These are phyloP conservation scores for Reticulitermes speratus DNA, from an alignment of 1,140 invertebrate species.

Conservation along the genomic window DNA sequence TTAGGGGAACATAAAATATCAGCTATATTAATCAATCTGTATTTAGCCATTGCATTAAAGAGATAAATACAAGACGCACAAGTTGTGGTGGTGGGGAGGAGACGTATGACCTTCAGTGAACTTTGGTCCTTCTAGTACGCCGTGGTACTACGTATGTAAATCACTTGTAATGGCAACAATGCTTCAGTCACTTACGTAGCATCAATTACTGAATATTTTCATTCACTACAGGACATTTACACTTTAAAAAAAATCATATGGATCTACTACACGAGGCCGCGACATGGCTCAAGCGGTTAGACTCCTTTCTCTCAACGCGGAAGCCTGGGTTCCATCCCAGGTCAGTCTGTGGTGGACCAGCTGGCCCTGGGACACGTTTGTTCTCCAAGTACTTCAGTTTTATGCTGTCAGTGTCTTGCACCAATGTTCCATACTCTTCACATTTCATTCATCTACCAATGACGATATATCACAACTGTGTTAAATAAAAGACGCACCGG, in stretches of 20 bases:
- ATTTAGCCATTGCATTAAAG: not conserved
- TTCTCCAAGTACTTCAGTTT: no score
- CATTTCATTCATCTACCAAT: no score
- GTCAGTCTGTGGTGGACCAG: no score
- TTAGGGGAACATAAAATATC: not conserved
- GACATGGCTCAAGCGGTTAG: no score
- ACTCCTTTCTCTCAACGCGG: no score
- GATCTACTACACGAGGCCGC: no score
- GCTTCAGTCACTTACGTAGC: not conserved
- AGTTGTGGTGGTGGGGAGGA: not conserved
- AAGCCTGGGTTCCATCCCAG: no score
- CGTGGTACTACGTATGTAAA: not conserved
- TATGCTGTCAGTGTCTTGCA: no score
- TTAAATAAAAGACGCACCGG: no score
- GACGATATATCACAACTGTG: no score
- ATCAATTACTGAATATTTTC: not conserved
- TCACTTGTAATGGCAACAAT: not conserved
- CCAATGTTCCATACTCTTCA: no score
- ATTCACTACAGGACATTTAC: not conserved
- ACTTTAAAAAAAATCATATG: not conserved
- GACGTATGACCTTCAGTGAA: not conserved
- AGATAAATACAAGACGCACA: not conserved
- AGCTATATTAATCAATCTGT: not conserved
- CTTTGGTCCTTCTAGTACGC: not conserved
- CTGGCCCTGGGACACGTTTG: no score